Base-by-base conservation (phyloP, 2,113 vertebrate species). In the Machaerirhynchus nigripectus region DNA sequence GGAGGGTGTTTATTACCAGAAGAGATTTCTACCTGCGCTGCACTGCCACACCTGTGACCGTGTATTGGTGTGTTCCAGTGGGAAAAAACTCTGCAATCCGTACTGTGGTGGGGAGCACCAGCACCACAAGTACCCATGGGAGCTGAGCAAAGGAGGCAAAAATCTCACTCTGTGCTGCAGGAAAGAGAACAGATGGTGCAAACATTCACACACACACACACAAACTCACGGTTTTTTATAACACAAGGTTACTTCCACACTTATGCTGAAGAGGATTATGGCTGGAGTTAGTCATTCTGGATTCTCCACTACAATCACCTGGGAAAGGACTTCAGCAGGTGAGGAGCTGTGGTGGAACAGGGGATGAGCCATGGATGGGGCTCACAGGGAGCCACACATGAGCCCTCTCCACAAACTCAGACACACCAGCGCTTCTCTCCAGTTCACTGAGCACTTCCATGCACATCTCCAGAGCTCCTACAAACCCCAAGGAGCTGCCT, bases 161-260 rank as follows among this genome's bases (percentile, higher is more conserved):
- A 80, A 83, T 47, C 90, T 88, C 92, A 88, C 90, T 73, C 55
- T 30, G 84, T 46, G 79, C 82, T 37, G 50, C 78, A 96, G 44
- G 91, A 90, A 78, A 82, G 93, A 56, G 68, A 96, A 57, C 88
- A 95, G 95, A 96, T 84, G 90, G 92, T 75, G 64, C 63, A 77
- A 80, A 93, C 84, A 64, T 39, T 92, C 92, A 80, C 16, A 80
- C 61, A 85, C 80, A 61, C 55, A 63, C 39, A 61, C 55, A 63
- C 39, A 57, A 31, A 93, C 87, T 96, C 93, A 73, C 93, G 39
- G 81, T 70, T 86, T 55, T 77, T 39, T 42, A 56, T 10, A 2
- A 49, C 44, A 73, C 63, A 1, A 39, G 84, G 94, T 85, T 87
- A 85, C 49, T 82, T 20, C 83, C 19, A 1, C 7, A 28, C 64